These are phyloP conservation scores for Caenorhabditis sulstoni DNA, from an alignment of 2,888 invertebrate genomes.

Conservation along the genomic window DNA sequence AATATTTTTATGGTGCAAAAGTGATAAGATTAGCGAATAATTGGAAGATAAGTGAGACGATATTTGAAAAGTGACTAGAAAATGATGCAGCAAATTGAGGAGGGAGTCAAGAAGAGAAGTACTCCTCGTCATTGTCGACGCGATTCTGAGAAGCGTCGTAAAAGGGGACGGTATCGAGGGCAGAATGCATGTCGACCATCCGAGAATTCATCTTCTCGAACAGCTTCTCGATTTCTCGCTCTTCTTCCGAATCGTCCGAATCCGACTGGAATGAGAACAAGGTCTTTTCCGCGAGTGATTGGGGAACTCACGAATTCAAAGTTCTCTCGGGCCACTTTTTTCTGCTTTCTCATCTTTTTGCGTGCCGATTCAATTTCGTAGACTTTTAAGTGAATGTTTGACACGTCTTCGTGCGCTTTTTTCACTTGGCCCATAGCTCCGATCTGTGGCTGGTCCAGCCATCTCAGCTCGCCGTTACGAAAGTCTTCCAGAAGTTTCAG, in stretches of 20 bases:
- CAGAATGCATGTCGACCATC: constrained; percentile 56
- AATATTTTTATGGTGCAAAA: constrained; percentile 28
- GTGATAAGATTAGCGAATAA: background rate
- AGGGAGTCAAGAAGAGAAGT: constrained; percentile 38
- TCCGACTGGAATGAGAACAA: constrained; percentile 40
- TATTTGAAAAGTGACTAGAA: background rate
- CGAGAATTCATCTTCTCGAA: constrained; percentile 52
- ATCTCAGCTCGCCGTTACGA: constrained; percentile 64
- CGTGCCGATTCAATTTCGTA: constrained; percentile 49
- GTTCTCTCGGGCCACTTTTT: background rate
- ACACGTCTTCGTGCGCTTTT: constrained; percentile 65
- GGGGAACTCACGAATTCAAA: constrained; percentile 29
- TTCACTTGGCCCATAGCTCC: constrained; percentile 63
- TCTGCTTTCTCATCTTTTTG: constrained; percentile 19
- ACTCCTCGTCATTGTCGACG: constrained; percentile 47
- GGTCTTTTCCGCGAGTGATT: background rate
- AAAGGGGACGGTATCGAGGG: constrained; percentile 56
- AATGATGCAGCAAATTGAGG: background rate
- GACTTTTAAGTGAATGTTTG: constrained; percentile 62
- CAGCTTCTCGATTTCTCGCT: constrained; percentile 34
- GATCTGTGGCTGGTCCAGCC: constrained; percentile 63
- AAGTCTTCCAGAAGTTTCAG: constrained; percentile 64
- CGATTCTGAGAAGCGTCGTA: constrained; percentile 51
- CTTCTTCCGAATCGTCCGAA: constrained; percentile 49
- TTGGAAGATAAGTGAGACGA: background rate